Evolutionary conservation across 1,140 invertebrate species (phyloP).

Genomic region (Megathymus violae): DNA sequence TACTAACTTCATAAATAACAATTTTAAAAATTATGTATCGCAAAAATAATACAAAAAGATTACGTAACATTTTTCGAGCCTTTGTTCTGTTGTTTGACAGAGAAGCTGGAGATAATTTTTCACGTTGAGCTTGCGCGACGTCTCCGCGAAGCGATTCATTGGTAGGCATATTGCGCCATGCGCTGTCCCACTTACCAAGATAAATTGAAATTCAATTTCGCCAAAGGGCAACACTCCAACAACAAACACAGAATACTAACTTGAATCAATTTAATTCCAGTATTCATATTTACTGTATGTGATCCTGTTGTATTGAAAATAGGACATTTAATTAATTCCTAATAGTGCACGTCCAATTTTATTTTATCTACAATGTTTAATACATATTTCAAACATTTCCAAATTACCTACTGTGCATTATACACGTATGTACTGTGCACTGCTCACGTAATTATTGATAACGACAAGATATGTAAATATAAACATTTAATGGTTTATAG

Average conservation of each 20-base stretch:
- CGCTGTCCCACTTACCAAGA: conserved; percentile 73
- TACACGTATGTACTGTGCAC: too few relatives aligned
- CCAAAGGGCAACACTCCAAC: conserved; percentile 66
- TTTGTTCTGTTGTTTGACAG: conserved; percentile 28
- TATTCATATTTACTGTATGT: conserved; percentile 9
- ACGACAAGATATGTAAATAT: too few relatives aligned
- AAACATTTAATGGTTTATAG: too few relatives aligned
- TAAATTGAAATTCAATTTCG: conserved; percentile 78
- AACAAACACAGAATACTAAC: conserved; percentile 54
- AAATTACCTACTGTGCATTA: too few relatives aligned
- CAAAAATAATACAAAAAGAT: conserved; percentile 13
- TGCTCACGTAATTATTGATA: too few relatives aligned
- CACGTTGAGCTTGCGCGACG: conserved; percentile 40
- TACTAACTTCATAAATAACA: too few relatives aligned
- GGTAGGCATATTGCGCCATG: conserved; percentile 64
- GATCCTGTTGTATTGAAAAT: not conserved
- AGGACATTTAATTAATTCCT: not conserved
- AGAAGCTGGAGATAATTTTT: conserved; percentile 36
- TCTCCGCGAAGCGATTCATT: conserved; percentile 61
- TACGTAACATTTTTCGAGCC: conserved; percentile 27
- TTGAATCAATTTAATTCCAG: conserved; percentile 13
- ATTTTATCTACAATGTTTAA: too few relatives aligned
- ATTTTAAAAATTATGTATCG: too few relatives aligned
- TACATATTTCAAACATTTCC: too few relatives aligned
- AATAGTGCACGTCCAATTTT: too few relatives aligned